Evolutionary conservation across 2,888 invertebrate genomes (phyloP), one percentile per base, ranked within the genome.

Genomic region (Polyommatus icarus): DNA sequence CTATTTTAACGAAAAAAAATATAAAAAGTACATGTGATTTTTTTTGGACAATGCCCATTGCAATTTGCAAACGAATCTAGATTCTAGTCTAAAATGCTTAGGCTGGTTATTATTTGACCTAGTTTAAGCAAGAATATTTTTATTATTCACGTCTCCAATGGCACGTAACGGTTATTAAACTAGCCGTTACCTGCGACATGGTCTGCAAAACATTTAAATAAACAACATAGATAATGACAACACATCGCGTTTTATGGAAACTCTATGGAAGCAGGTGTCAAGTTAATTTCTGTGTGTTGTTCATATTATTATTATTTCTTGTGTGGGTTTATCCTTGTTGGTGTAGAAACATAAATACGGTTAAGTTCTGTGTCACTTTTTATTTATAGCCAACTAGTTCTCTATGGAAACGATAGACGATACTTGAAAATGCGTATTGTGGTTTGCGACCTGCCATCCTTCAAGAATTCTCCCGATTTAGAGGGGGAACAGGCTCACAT

Each of bases 121-220:
- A 29, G 15, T 29, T 67, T 67, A 67, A 67, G 4, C 61, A 24
- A 20, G 12, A 67, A 67, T 32, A 67, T 32, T 67, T 67, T 67
- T 29, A 29, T 29, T 67, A 29, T 29, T 67, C 67, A 67, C 29
- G 29, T 29, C 15, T 67, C 29, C 18, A 67, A 67, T 67, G 67
- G 29, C 15, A 32, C 67, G 29, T 67, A 67, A 67, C 67, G 67
- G 67, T 32, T 29, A 67, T 7, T 29, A 29, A 67, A 67, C 67
- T 29, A 32, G 29, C 67, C 67, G 67, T 67, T 67, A 67, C 29
- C 67, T 15, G 67, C 67, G 67, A 67, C 29, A 29, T 67, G 67
- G 15, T 67, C 67, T 67, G 67, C 29, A 67, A 67, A 67, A 29
- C 15, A 67, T 67, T 67, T 29, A 67, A 67, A 67, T 32, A 32